Percentiles rank a stretch among this genome's conserved stretches.
Evolutionary conservation across 2,113 vertebrate species (phyloP).

Genomic region (Polypterus bichir): DNA sequence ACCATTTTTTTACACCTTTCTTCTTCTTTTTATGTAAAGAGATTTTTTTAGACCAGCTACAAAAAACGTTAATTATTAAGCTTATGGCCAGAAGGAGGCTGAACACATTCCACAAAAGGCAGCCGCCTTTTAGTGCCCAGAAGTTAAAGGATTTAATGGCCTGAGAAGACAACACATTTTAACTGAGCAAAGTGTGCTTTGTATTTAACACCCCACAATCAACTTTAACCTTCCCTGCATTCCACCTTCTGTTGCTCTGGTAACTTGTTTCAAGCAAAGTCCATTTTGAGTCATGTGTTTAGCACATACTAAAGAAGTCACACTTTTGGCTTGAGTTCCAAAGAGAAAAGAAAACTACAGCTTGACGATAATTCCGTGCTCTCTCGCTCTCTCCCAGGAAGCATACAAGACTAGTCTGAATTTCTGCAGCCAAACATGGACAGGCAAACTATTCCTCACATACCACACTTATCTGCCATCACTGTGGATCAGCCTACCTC

Average conservation of each 20-base stretch:
- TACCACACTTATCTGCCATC: slow-evolving; percentile 46
- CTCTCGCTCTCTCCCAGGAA: slow-evolving; percentile 22
- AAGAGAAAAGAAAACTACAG: slow-evolving; percentile 13
- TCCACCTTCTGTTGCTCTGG: slow-evolving; percentile 37
- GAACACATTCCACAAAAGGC: neutral
- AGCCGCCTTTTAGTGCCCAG: neutral
- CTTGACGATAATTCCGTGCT: slow-evolving; percentile 14
- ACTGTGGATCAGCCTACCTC: slow-evolving; percentile 38
- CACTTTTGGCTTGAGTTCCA: slow-evolving; percentile 25
- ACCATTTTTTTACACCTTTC: too few relatives aligned
- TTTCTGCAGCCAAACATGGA: slow-evolving; percentile 28
- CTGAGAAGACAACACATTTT: slow-evolving; percentile 34
- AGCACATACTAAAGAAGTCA: slow-evolving; percentile 20
- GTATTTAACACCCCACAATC: slow-evolving; percentile 44
- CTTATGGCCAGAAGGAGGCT: neutral
- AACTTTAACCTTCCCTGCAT: slow-evolving; percentile 42
- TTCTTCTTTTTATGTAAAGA: too few relatives aligned
- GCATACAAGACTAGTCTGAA: slow-evolving; percentile 6
- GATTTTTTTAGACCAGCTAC: neutral
- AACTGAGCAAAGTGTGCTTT: slow-evolving; percentile 41
- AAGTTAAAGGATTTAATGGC: slow-evolving; percentile 31
- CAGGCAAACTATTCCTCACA: slow-evolving; percentile 29
- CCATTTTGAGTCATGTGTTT: slow-evolving; percentile 44
- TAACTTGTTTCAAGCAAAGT: slow-evolving; percentile 42
- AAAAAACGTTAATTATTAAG: neutral